Evolutionary conservation across 1,140 invertebrate species (phyloP), one percentile per base, ranked within the genome.

Genomic region (Musca domestica): DNA sequence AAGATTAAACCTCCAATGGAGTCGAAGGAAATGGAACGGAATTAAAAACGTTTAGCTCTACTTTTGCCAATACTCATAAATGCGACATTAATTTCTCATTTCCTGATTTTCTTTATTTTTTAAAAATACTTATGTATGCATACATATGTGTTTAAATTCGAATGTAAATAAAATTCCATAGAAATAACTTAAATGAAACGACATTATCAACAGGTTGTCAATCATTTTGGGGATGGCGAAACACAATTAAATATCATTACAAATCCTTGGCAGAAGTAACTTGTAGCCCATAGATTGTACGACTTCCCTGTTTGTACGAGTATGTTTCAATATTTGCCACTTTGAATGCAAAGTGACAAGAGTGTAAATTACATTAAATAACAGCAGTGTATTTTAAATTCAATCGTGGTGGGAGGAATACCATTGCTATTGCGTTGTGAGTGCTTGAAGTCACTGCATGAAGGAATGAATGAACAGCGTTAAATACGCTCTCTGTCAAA

Each of bases 361-460:
- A 41, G 56, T 61, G 56, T 61, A 61, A 61, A 61, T 61, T 61
- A 34, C n/a, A 61, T 41, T 58, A 5, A 41, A 41, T 58, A 41
- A 34, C 30, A 20, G 17, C n/a, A 19, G 48, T 19, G 17, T n/a
- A n/a, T n/a, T n/a, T n/a, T n/a, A n/a, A n/a, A n/a, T n/a, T n/a
- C n/a, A n/a, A n/a, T n/a, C n/a, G n/a, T 34, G n/a, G 14, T n/a
- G 30, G 10, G 25, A n/a, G 10, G 34, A 10, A 41, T 41, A 9
- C 2, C 34, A 41, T 41, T n/a, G n/a, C 4, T 41, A 41, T 41
- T 41, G 34, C 34, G 34, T 41, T 41, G 34, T 2, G 34, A 12
- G 34, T 12, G 6, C 6, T 41, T 9, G 27, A 30, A 9, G n/a
- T n/a, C n/a, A n/a, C n/a, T n/a, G n/a, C n/a, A n/a, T 9, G 27